Evolutionary conservation across 2,888 invertebrate genomes (phyloP).

Genomic region (Glaucopsyche alexis): DNA sequence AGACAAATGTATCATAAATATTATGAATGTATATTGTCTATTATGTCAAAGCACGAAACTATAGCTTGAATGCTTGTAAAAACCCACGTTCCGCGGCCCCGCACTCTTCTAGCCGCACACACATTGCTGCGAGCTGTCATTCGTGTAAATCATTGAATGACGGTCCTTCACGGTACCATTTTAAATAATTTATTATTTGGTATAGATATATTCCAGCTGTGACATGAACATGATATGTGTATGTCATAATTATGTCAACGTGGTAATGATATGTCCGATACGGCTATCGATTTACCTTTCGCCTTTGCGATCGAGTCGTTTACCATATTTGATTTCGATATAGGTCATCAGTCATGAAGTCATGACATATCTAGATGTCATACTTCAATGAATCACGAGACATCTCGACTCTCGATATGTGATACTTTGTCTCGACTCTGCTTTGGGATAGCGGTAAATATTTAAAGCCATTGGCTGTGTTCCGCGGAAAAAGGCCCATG

Average conservation of each 20-base stretch:
- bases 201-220: neutral
- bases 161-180: too few species aligned
- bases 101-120: too few species aligned
- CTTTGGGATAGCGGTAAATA: neutral
- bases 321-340: conserved; percentile 13
- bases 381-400: too few species aligned
- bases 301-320: conserved; percentile 8
- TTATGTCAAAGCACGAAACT: too few species aligned
- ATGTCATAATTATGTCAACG: conserved; percentile 20
- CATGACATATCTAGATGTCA: neutral
- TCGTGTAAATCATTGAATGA: too few species aligned
- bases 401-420: neutral
- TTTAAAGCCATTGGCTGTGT: neutral
- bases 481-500: too few species aligned
- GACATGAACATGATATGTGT: neutral
- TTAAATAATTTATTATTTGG: too few species aligned
- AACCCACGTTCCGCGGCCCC: too few species aligned
- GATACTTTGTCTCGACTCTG: neutral
- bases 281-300: conserved; percentile 26
- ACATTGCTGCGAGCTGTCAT: too few species aligned
- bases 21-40: too few species aligned
- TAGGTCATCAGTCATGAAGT: neutral
- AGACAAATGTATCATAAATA: too few species aligned
- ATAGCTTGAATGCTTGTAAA: too few species aligned
- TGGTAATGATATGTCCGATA: conserved; percentile 13